A percentile compares a stretch with the other conserved stretches of the same genome.
Conservation (phyloP, 2,888 invertebrate species). For the Tenthredo notha region DNA sequence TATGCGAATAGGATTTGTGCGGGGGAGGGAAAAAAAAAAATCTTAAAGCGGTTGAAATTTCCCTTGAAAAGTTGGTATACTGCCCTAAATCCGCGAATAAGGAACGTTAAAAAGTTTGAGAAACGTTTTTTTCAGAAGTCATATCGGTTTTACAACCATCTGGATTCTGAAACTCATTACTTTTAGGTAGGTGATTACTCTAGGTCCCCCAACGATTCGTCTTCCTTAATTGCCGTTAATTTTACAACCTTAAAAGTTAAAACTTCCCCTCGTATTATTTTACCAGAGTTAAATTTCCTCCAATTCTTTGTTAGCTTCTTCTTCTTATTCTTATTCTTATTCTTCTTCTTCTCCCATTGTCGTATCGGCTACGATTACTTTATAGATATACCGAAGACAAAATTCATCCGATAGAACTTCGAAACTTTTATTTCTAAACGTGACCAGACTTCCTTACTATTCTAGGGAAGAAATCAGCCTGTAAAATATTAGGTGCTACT, state of each 20-base stretch:
- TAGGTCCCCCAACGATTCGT: conserved; percentile 25
- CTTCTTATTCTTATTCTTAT: neutral
- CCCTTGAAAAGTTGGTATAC: neutral
- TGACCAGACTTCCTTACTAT: conserved; percentile 15
- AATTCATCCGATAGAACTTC: conserved; percentile 5
- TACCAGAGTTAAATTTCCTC: conserved; percentile 28
- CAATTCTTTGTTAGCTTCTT: conserved; percentile 25
- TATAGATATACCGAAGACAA: neutral
- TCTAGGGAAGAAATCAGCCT: neutral
- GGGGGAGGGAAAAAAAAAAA: neutral
- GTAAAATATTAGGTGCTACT: conserved; percentile 4
- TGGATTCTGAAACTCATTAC: conserved; percentile 42
- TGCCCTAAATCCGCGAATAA: neutral
- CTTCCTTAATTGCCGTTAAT: conserved; percentile 40
- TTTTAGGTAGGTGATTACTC: conserved; percentile 26
- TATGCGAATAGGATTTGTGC: neutral
- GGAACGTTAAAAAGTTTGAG: conserved; percentile 14
- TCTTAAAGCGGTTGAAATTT: neutral
- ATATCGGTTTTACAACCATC: conserved; percentile 44
- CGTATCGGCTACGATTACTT: neutral
- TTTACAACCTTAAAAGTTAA: conserved; percentile 46
- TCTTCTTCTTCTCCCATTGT: neutral
- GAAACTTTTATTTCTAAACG: conserved; percentile 10
- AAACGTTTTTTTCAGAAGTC: conserved; percentile 29
- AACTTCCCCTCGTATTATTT: conserved; percentile 29